Conservation (phyloP, 2,888 invertebrate species). For the Morinoia aosen region DNA sequence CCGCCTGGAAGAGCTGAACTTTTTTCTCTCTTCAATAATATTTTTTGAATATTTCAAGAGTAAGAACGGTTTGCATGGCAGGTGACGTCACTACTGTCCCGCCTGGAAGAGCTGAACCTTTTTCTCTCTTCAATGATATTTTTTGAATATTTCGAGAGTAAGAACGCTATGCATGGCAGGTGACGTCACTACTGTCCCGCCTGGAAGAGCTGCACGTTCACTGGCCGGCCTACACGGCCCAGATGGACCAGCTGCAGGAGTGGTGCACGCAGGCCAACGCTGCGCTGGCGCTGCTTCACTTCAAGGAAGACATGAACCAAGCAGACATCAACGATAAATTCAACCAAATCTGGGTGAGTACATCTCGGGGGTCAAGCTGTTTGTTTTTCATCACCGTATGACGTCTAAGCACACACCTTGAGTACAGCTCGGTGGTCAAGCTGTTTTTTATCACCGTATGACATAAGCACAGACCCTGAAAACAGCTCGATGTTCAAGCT, state of each 20-base stretch:
- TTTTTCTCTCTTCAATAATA: too few relatives aligned
- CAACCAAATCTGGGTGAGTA: conserved; percentile 67
- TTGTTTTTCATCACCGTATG: neutral
- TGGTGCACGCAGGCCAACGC: conserved; percentile 64
- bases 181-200: conserved; percentile 59
- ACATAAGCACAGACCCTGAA: too few relatives aligned
- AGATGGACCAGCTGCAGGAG: conserved; percentile 67
- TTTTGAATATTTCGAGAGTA: neutral
- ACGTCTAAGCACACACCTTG: neutral
- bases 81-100: conserved; percentile 57
- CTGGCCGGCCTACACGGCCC: conserved; percentile 65
- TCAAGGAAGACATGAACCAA: conserved; percentile 57
- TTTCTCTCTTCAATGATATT: too few relatives aligned
- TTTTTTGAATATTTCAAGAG: neutral
- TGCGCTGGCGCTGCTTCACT: conserved; percentile 59
- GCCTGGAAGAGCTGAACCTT: conserved; percentile 59
- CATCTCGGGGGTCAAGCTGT: neutral
- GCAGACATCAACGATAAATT: conserved; percentile 63
- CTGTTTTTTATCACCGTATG: neutral
- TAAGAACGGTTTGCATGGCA: neutral
- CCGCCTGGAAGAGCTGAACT: conserved; percentile 66
- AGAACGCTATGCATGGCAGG: neutral
- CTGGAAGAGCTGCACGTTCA: conserved; percentile 67
- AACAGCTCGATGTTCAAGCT: neutral
- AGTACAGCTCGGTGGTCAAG: neutral